phyloP scores from a whole-genome alignment of 2,113 vertebrate genomes.

The Heloderma charlesbogerti region DNA sequence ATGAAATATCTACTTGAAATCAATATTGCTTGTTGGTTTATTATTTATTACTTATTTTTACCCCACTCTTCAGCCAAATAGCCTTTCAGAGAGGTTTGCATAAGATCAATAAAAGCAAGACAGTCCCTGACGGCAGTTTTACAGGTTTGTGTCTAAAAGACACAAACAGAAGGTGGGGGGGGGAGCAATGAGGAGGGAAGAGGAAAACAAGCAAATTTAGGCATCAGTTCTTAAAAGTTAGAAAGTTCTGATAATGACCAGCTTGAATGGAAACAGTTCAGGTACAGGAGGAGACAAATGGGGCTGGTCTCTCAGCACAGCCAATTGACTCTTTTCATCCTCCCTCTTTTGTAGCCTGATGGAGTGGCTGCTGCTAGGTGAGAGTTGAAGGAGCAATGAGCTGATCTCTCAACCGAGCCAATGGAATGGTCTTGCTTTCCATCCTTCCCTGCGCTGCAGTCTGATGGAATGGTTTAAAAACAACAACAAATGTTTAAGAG shows the following conservation, averaged over 20 bases:
- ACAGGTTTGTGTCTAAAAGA: background rate
- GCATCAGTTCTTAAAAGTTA: background rate
- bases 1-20: background rate
- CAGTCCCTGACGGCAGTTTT: background rate
- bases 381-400: background rate
- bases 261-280: background rate
- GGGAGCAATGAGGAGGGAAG: background rate
- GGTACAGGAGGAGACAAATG: background rate
- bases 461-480: background rate
- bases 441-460: background rate
- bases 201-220: background rate
- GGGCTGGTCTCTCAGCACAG: background rate
- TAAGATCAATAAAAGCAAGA: background rate
- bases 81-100: background rate
- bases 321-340: background rate
- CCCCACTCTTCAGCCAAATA: background rate
- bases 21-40: background rate
- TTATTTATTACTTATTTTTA: background rate
- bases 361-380: background rate
- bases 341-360: background rate
- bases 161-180: background rate
- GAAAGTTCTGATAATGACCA: background rate
- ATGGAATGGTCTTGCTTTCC: background rate
- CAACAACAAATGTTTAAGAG: background rate
- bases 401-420: background rate